Conservation (phyloP, 2,888 invertebrate genomes). For the Emmelina monodactyla region DNA sequence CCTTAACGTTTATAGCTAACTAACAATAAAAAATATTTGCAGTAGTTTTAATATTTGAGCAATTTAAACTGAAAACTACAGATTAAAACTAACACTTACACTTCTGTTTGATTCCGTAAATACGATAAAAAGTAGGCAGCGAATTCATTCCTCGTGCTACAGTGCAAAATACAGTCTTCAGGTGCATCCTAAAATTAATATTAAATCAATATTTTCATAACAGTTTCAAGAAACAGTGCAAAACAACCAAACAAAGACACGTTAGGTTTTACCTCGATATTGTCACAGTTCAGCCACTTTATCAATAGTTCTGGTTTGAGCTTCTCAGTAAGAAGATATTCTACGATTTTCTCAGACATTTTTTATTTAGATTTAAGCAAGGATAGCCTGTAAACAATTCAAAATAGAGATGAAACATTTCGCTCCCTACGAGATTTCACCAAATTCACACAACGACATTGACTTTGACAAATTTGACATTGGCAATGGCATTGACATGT, state of each 20-base stretch:
- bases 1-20: neutral
- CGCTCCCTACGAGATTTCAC: too few relatives aligned
- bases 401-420: too few relatives aligned
- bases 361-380: conserved; percentile 13
- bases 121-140: conserved; percentile 65
- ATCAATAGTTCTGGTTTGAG: conserved; percentile 36
- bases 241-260: conserved; percentile 20
- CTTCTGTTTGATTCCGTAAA: conserved; percentile 62
- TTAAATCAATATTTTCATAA: conserved; percentile 12
- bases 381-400: too few relatives aligned
- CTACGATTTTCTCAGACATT: conserved; percentile 58
- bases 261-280: conserved; percentile 46
- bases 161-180: conserved; percentile 39
- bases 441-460: too few relatives aligned
- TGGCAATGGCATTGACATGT: too few relatives aligned
- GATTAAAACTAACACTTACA: conserved; percentile 26
- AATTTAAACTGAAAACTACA: neutral
- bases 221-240: neutral
- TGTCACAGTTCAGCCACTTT: conserved; percentile 51
- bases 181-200: conserved; percentile 36
- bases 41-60: neutral
- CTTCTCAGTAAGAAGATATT: conserved; percentile 49
- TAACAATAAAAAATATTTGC: neutral
- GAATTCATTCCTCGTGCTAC: conserved; percentile 57
- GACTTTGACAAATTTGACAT: too few relatives aligned